phyloP scores from a whole-genome alignment of 2,113 vertebrate genomes.

The Campylorhamphus procurvoides region DNA sequence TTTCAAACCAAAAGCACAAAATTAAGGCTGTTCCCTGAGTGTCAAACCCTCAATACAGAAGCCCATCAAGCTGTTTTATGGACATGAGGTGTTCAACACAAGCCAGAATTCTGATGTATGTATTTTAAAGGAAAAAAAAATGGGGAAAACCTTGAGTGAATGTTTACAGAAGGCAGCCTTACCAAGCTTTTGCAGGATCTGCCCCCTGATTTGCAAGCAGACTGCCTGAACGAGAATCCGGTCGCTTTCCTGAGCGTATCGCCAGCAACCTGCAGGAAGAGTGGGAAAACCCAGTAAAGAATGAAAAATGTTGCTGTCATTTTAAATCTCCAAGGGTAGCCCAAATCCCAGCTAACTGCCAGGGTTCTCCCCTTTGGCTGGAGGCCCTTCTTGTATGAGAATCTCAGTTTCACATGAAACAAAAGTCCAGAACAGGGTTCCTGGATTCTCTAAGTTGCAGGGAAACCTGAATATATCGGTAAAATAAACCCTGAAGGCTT shows the following conservation, averaged over 20 bases:
- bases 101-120: neutral
- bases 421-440: neutral
- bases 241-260: slow-evolving; percentile 83
- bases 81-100: neutral
- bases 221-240: slow-evolving; percentile 89
- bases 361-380: neutral
- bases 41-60: neutral
- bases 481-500: neutral
- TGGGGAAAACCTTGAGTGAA: neutral
- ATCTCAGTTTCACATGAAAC: neutral
- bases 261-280: slow-evolving; percentile 84
- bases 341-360: neutral
- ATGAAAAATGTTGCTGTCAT: neutral
- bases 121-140: neutral
- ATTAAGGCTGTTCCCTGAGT: neutral
- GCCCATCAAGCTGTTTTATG: neutral
- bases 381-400: neutral
- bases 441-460: neutral
- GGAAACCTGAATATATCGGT: neutral
- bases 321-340: neutral
- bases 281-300: neutral
- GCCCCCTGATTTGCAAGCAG: slow-evolving; percentile 91
- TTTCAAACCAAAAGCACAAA: neutral
- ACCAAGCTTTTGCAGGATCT: slow-evolving; percentile 94
- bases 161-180: neutral